Evolutionary conservation across 2,888 invertebrate species (phyloP), one percentile per base, ranked within the genome.

Genomic region (Hypolimnas misippus): DNA sequence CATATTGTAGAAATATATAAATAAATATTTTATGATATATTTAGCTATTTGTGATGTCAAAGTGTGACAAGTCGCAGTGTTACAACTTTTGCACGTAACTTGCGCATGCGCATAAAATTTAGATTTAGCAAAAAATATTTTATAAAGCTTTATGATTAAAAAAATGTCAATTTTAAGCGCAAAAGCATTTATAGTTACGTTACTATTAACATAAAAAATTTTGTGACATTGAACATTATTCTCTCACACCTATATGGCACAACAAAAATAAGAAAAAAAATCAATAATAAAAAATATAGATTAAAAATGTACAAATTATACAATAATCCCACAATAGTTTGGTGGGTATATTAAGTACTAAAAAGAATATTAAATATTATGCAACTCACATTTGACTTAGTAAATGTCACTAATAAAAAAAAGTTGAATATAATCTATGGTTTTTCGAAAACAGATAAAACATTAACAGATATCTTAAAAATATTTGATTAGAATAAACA

Each of bases 281-380:
- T 35, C 21, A 44, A n/a, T n/a, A n/a, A n/a, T n/a, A 35, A 59
- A 12, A 35, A 53, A 33, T 29, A 21, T 44, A 12, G 16, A n/a
- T 10, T n/a, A 25, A 25, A 17, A 49, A 52, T 12, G 5, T 33
- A 19, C 14, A 52, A 52, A 49, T 14, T 25, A 49, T 29, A 38
- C 35, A 29, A 29, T 46, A 29, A 49, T 16, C 49, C 49, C 49
- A 25, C 49, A 8, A 29, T 29, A 7, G 49, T 29, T 49, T 29
- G 29, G 49, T 29, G 49, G 49, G 25, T 42, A 29, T 10, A 3
- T 60, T 60, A 60, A 60, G 54, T 54, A 60, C 60, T 29, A 54
- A 49, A 12, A 54, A 29, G 14, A 42, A 31, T 33, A 40, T 19
- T 21, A 12, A 31, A 31, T 16, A 51, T 51, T 29, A 51, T 31